phyloP scores from a whole-genome alignment of 2,888 invertebrate species.

The Ochropleura plecta region DNA sequence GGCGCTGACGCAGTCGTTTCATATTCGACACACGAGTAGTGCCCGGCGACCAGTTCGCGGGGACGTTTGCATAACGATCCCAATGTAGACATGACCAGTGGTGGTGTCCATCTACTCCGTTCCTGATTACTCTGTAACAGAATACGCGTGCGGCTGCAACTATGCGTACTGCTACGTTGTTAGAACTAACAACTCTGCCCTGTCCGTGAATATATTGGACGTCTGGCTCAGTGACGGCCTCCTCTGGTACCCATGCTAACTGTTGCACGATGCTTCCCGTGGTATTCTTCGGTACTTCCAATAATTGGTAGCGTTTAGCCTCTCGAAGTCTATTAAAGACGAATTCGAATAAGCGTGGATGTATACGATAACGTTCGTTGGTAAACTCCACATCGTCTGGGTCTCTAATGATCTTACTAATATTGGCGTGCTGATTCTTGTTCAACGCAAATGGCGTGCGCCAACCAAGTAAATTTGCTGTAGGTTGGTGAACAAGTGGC shows the following conservation, averaged over 20 bases:
- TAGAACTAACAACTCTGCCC: too few relatives aligned
- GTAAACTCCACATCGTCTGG: not conserved
- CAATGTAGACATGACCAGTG: too few relatives aligned
- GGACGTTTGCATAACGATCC: too few relatives aligned
- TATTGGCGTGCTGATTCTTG: not conserved
- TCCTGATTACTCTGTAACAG: too few relatives aligned
- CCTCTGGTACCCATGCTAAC: not conserved
- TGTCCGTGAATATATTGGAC: too few relatives aligned
- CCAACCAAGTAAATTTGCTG: not conserved
- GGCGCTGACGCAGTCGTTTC: too few relatives aligned
- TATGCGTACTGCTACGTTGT: too few relatives aligned
- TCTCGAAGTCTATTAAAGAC: not conserved
- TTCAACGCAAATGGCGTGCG: not conserved
- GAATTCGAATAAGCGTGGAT: not conserved
- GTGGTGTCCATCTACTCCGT: too few relatives aligned
- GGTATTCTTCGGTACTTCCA: not conserved
- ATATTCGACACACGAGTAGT: too few relatives aligned
- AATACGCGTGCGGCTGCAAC: too few relatives aligned
- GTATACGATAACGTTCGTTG: not conserved
- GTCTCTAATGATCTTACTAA: not conserved
- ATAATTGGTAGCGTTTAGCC: not conserved
- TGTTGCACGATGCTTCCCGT: not conserved
- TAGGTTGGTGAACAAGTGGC: not conserved
- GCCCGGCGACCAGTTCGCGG: too few relatives aligned
- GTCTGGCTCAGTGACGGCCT: too few relatives aligned